A percentile compares a stretch with the other conserved stretches of the same genome.
phyloP scores from a whole-genome alignment of 30 jellyfish, hydroid and myxozoan species.

The Hydractinia echinata region DNA sequence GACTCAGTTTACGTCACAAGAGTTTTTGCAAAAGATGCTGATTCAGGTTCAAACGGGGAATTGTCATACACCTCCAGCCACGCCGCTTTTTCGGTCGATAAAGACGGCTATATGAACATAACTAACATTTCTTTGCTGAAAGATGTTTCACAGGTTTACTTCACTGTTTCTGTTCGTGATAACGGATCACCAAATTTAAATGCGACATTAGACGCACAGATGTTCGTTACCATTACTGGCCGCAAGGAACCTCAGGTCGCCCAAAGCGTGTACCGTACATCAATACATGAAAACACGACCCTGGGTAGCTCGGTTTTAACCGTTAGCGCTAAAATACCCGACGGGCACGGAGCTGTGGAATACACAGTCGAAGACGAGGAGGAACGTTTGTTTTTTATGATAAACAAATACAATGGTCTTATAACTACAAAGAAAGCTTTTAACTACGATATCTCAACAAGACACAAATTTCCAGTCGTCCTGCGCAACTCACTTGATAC shows the following conservation, averaged over 20 bases:
- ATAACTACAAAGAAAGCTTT: background rate
- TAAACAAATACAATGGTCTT: background rate
- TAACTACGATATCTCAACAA: background rate
- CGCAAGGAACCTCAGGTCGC: background rate
- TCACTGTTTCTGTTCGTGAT: slow-evolving; percentile 22
- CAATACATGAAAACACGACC: slow-evolving; percentile 7
- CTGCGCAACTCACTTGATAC: slow-evolving; percentile 28
- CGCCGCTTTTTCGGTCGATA: slow-evolving; percentile 8
- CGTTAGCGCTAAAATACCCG: slow-evolving; percentile 1
- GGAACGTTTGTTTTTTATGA: background rate
- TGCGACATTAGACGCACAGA: background rate
- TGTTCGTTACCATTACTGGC: slow-evolving; percentile 3
- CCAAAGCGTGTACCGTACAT: background rate
- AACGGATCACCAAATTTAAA: slow-evolving; percentile 25
- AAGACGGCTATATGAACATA: slow-evolving; percentile 18
- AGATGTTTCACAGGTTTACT: background rate
- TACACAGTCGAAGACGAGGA: slow-evolving; percentile 14
- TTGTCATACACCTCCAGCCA: background rate
- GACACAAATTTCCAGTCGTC: slow-evolving; percentile 24
- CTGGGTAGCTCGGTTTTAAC: background rate
- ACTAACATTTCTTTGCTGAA: background rate
- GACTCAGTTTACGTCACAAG: slow-evolving; percentile 1
- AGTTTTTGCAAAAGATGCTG: slow-evolving; percentile 28
- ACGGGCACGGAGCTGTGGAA: slow-evolving; percentile 26
- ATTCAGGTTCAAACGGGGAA: slow-evolving; percentile 24